Base-by-base conservation (phyloP, 2,113 vertebrate species). In the Nycticebus coucang region DNA sequence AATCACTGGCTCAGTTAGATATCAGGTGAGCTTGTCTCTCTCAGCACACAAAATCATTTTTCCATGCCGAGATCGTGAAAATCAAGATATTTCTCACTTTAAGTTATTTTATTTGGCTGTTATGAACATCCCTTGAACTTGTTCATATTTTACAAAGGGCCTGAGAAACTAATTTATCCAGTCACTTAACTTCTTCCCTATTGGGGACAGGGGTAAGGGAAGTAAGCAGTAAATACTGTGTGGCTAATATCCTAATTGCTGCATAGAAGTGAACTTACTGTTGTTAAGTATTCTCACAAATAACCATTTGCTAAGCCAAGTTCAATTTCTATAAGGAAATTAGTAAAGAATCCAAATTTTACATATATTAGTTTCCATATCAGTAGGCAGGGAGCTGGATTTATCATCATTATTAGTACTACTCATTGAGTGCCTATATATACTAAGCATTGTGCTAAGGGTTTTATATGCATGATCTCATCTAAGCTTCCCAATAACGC, bases 221-320 rank as follows among this genome's bases (percentile, higher is more conserved):
- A 77, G 8, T 19, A 30, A 84, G 19, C 35, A 84, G 35, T 77
- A 88, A 88, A 96, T 87, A 75, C 26, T 37, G 5, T 75, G 45
- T 78, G 80, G 72, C 60, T 19, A 94, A n/a, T 57, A 91, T 96
- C 59, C 91, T 74, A 59, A 87, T 85, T 78, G 57, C 35, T 89
- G 60, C n/a, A 35, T 35, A 82, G 55, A 89, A 74, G 45, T 93
- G 45, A 92, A 79, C 21, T 95, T 87, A 83, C 95, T 87, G 41
- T 64, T 97, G 59, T 74, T 85, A 95, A 94, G 35, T 81, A 95
- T 81, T 84, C 72, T 93, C 92, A 22, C 37, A 88, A 91, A 75
- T 62, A 91, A 45, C 55, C 12, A 75, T 96, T 93, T 96, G 72
- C 18, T 37, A 79, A 85, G 41, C 12, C 57, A 85, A 89, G 53